Evolutionary conservation across 23 tunicate species (phyloP).

Genomic region (Styela plicata): DNA sequence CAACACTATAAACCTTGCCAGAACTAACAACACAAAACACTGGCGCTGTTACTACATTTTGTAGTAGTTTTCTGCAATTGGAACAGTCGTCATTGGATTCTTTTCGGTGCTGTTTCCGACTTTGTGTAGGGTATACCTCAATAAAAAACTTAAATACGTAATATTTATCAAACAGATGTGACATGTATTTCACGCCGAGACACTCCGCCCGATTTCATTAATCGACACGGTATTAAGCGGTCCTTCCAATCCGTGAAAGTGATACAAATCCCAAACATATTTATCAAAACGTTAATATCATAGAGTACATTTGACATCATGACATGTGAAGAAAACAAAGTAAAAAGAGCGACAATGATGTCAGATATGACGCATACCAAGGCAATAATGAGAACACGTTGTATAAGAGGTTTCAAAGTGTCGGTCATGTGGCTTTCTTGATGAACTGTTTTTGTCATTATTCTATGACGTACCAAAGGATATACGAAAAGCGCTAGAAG

Average conservation of each 20-base stretch:
- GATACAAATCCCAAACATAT: background rate
- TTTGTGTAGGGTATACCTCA: no score
- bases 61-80: no score
- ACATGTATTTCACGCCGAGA: no score
- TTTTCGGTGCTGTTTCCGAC: no score
- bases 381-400: background rate
- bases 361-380: constrained; percentile 8
- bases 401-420: background rate
- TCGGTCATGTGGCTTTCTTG: background rate
- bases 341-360: constrained; percentile 1
- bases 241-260: constrained; percentile 2
- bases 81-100: no score
- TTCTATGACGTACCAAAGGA: background rate
- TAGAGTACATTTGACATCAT: background rate
- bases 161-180: no score
- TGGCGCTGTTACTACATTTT: no score
- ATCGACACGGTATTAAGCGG: background rate
- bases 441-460: background rate
- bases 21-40: no score
- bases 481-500: constrained; percentile 1
- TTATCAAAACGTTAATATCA: background rate
- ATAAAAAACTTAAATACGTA: no score
- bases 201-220: no score
- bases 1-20: no score
- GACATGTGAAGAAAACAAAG: background rate